Evolutionary conservation across 2,113 vertebrate genomes (phyloP), one percentile per base, ranked within the genome.

Genomic region (Zosterops hypoxanthus): DNA sequence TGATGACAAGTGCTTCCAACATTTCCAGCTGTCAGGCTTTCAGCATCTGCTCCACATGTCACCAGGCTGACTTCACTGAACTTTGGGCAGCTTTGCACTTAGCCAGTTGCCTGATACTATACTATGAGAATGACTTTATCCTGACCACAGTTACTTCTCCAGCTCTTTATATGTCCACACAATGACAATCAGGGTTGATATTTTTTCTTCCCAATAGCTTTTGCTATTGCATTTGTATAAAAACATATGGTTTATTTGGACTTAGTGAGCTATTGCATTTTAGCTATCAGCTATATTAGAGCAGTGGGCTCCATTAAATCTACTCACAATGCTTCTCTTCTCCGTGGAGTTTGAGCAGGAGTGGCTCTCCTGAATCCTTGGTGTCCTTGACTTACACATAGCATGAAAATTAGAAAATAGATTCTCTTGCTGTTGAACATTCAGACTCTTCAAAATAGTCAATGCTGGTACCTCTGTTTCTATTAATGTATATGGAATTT

Each of bases 1-100:
- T 68, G 80, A 96, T 95, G 96, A 89, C 93, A 91, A 97, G 83
- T 83, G 64, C 79, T 82, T 88, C 90, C 88, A 96, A 53, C 82
- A 25, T 90, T 90, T 92, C 85, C 93, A 93, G 92, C 90, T 95
- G 94, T 83, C 95, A 96, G 69, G 41, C 88, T 91, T 96, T 94
- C 94, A 94, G 90, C 93, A 92, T 90, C 85, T 96, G 92, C 56
- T 93, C 47, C 60, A 49, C 76, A 36, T 86, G 88, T 94, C 80
- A 90, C 76, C 71, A 80, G 85, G 33, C 72, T 87, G 94, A 94
- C 65, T 92, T 79, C 26, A 19, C 81, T 63, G 57, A 89, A 64
- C 81, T 82, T 89, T 8, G 16, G 64, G 77, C 83, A 95, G 73
- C 52, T 93, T 77, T 90, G 63, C 39, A 14, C 22, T 91, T 79